Conservation (phyloP, 2,888 invertebrate species). For the Timandra comae region DNA sequence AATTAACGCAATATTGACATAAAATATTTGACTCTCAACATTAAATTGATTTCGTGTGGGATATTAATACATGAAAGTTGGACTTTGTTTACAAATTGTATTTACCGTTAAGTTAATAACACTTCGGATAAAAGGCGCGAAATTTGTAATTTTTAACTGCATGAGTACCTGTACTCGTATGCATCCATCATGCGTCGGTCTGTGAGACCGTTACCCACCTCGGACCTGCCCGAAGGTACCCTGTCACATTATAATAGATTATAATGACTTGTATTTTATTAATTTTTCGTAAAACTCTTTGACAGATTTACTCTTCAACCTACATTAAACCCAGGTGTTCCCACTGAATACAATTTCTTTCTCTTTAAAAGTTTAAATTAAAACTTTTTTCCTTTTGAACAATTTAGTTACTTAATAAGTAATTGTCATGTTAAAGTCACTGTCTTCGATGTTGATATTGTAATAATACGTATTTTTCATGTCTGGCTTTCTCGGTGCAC, state of each 20-base stretch:
- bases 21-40: constrained; percentile 25
- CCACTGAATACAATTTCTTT: no score
- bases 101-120: constrained; percentile 60
- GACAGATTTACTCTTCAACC: no score
- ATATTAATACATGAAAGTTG: constrained; percentile 32
- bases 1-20: constrained; percentile 26
- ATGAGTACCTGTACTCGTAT: constrained; percentile 21
- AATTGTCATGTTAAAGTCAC: no score
- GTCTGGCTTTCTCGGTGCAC: no score
- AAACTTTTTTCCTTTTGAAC: no score
- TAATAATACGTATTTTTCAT: no score
- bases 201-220: constrained; percentile 32
- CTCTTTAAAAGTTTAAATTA: no score
- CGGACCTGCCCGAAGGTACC: constrained; percentile 20
- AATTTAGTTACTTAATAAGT: no score
- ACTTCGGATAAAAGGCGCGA: constrained; percentile 57
- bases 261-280: constrained; percentile 9
- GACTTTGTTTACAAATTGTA: constrained; percentile 44
- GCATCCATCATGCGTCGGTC: constrained; percentile 34
- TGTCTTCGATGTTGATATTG: no score
- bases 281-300: not conserved
- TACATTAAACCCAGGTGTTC: no score
- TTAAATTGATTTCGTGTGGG: constrained; percentile 31
- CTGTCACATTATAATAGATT: constrained; percentile 30
- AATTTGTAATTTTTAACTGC: constrained; percentile 56